Conservation (phyloP, 2,113 vertebrate genomes). For the Ophthalmolycus amberensis region DNA sequence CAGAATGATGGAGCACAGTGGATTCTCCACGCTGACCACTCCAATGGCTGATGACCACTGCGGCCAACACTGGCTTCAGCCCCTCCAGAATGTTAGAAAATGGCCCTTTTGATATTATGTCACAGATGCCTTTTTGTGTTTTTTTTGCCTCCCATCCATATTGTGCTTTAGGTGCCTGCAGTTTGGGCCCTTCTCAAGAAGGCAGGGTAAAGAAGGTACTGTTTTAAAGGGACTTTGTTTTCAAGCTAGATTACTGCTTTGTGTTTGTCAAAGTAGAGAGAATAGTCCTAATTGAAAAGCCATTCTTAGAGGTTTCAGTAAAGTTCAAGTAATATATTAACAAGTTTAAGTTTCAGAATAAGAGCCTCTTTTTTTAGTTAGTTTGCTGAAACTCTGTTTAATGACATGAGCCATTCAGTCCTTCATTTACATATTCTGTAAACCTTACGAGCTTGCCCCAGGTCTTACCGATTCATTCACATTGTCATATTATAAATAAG, state of each 20-base stretch:
- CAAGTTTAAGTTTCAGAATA: not conserved
- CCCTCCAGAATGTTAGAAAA: conserved; percentile 59
- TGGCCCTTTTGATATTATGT: conserved; percentile 67
- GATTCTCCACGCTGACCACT: conserved; percentile 86
- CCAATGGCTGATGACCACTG: conserved; percentile 65
- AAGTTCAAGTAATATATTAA: conserved; percentile 9
- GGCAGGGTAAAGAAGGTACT: conserved; percentile 14
- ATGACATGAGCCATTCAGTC: conserved; percentile 7
- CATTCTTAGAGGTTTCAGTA: not conserved
- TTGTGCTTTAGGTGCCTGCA: conserved; percentile 48
- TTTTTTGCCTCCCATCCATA: conserved; percentile 44
- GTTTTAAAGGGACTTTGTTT: conserved; percentile 31
- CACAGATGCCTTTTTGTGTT: conserved; percentile 73
- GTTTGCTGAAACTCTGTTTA: conserved; percentile 11
- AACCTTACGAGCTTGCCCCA: not conserved
- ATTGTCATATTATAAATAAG: conserved; percentile 38
- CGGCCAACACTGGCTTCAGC: conserved; percentile 50
- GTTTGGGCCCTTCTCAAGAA: conserved; percentile 34
- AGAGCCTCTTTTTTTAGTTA: not conserved
- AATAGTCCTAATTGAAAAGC: conserved; percentile 12
- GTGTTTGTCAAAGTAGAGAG: conserved; percentile 7
- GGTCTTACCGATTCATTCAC: conserved; percentile 36
- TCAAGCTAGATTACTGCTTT: conserved; percentile 15
- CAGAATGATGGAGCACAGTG: conserved; percentile 88
- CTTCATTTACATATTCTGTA: conserved; percentile 25